Evolutionary conservation across 2,113 vertebrate species (phyloP), one percentile per base, ranked within the genome.

Genomic region (Otus sunia): DNA sequence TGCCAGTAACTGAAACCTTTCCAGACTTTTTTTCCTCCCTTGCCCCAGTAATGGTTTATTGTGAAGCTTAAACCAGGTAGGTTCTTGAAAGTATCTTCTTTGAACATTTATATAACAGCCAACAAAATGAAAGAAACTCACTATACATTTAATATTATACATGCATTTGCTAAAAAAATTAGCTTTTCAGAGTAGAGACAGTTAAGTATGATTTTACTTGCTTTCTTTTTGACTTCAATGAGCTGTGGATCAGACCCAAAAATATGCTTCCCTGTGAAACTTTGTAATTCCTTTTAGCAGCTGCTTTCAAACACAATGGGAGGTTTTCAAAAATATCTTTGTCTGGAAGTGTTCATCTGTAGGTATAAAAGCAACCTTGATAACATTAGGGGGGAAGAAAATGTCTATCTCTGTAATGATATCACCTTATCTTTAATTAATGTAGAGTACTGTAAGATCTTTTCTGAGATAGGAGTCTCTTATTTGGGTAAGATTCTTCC

Each of bases 391-490:
- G 56, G 66, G 69, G 55, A 82, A 71, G 93, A 92, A 83, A 97
- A 37, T n/a, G 80, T 73, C 91, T 96, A 50, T 92, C 73, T 89
- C 92, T 89, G 39, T 64, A 92, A 83, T 76, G 91, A 62, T 95
- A 94, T 64, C 73, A 85, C 84, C 84, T 89, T 94, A 92, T 96
- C 96, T 91, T 94, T 95, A 97, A 95, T 95, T 97, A 96, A 95
- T 73, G 60, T 85, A 76, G 66, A 96, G 58, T 67, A 64, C 62
- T 69, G 22, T 79, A 79, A 90, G 95, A 95, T 95, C 63, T 72
- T 58, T 82, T 72, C 83, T 85, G 74, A 90, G 84, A 92, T 91
- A 91, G 0, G 2, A 89, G 26, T 32, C 58, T 86, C 86, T 86
- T 66, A 7, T 74, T 86, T 66, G 69, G 80, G 45, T 68, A 58